These are phyloP conservation scores for Carollia perspicillata DNA, from an alignment of 2,113 vertebrate genomes.

Conservation along the genomic window DNA sequence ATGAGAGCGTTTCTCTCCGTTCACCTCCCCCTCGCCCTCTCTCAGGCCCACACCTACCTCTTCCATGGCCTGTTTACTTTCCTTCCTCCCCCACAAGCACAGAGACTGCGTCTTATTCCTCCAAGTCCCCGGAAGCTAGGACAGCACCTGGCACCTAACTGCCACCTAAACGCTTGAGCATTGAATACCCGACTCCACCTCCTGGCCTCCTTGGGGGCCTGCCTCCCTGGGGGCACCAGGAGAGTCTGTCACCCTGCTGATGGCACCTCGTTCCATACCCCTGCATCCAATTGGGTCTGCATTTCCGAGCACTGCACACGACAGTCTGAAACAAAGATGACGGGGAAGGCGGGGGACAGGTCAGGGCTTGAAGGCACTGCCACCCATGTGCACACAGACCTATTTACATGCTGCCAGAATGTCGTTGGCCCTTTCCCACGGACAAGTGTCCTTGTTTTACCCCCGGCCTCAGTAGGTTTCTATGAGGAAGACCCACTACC, in stretches of 20 bases:
- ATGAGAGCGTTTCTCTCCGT: neutral
- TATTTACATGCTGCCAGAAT: neutral
- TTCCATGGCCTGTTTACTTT: neutral
- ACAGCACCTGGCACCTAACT: neutral
- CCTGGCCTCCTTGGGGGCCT: neutral
- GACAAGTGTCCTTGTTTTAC: neutral
- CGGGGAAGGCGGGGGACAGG: neutral
- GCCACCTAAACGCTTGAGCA: neutral
- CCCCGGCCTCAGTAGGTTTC: neutral
- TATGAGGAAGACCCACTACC: neutral
- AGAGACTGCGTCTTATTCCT: neutral
- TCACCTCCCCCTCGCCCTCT: neutral
- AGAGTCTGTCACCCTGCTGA: neutral
- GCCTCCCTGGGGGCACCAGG: neutral
- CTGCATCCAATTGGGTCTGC: neutral
- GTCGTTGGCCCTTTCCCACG: neutral
- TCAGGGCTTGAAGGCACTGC: neutral
- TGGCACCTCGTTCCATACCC: neutral
- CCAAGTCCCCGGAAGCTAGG: neutral
- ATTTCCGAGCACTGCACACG: neutral
- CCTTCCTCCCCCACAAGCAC: conserved; percentile 26
- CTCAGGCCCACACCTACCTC: conserved; percentile 10
- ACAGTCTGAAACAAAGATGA: conserved; percentile 22
- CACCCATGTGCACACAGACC: neutral
- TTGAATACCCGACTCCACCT: neutral